Evolutionary conservation across 1,140 invertebrate genomes (phyloP).

Genomic region (Drepana arcuata): DNA sequence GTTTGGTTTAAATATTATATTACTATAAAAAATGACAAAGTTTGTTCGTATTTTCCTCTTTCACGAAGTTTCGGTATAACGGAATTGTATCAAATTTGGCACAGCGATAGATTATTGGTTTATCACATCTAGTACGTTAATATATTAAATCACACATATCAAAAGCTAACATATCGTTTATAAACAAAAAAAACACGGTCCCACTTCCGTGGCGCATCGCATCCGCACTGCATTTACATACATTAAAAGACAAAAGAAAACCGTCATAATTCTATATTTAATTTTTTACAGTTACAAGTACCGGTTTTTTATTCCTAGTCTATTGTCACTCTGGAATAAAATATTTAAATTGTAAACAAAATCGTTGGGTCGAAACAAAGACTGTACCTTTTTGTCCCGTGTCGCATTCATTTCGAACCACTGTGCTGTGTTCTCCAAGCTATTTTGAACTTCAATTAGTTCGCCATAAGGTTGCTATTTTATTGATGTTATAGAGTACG

Average conservation of each 20-base stretch:
- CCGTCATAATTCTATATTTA: slow-evolving; percentile 68
- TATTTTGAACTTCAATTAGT: slow-evolving; percentile 7
- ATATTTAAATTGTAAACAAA: slow-evolving; percentile 68
- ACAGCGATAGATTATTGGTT: too few relatives aligned
- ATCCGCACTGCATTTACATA: slow-evolving; percentile 49
- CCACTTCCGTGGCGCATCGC: slow-evolving; percentile 23
- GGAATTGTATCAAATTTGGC: too few relatives aligned
- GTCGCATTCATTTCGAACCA: slow-evolving; percentile 26
- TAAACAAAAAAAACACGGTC: neutral
- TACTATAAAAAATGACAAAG: too few relatives aligned
- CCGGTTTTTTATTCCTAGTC: slow-evolving; percentile 60
- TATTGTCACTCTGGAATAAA: slow-evolving; percentile 61
- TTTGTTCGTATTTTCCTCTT: too few relatives aligned
- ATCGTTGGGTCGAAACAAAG: slow-evolving; percentile 59
- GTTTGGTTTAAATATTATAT: too few relatives aligned
- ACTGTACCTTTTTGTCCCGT: slow-evolving; percentile 33
- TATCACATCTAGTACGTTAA: too few relatives aligned
- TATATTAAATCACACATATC: too few relatives aligned
- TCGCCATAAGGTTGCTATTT: slow-evolving; percentile 3
- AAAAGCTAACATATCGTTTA: too few relatives aligned
- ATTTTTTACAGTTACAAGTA: slow-evolving; percentile 67
- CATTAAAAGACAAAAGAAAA: slow-evolving; percentile 48
- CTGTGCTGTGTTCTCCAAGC: neutral
- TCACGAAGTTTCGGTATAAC: too few relatives aligned
- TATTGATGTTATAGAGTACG: slow-evolving; percentile 5